phyloP scores from a whole-genome alignment of 2,888 invertebrate genomes.

The Melieria omissa region DNA sequence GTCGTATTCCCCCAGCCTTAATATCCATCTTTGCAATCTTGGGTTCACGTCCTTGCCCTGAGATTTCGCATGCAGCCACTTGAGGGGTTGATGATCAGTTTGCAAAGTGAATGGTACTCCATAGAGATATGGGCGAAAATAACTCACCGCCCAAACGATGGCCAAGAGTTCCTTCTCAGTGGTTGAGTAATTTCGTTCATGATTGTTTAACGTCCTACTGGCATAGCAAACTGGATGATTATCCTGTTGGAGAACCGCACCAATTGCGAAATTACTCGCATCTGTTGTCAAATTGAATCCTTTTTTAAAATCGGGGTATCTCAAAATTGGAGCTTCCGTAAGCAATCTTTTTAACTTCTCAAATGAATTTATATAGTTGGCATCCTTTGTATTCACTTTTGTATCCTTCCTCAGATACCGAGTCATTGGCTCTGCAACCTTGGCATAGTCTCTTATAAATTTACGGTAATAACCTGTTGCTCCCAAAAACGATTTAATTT shows the following conservation, averaged over 20 bases:
- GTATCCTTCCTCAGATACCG: not conserved
- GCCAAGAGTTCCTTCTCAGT: not conserved
- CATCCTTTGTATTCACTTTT: not conserved
- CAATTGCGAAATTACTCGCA: constrained; percentile 36
- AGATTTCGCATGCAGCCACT: constrained; percentile 7
- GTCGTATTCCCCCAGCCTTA: not conserved
- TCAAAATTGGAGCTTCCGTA: constrained; percentile 31
- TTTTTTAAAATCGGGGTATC: constrained; percentile 36
- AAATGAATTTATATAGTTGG: too few relatives aligned
- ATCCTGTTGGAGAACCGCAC: constrained; percentile 27
- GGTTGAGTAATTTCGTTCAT: not conserved
- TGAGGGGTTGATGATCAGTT: constrained; percentile 7
- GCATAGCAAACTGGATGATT: not conserved
- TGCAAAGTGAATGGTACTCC: not conserved
- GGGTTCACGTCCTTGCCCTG: constrained; percentile 1
- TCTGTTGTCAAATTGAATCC: constrained; percentile 39
- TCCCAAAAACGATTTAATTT: too few relatives aligned
- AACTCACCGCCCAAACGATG: not conserved
- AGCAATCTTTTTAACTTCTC: constrained; percentile 29
- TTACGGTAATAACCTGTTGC: too few relatives aligned
- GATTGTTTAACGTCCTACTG: not conserved
- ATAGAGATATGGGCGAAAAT: constrained; percentile 6
- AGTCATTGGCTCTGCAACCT: not conserved
- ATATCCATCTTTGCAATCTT: constrained; percentile 8
- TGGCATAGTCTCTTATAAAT: not conserved